These are phyloP conservation scores for Pediacus dermestoides DNA, from an alignment of 2,888 invertebrate species.

Conservation along the genomic window DNA sequence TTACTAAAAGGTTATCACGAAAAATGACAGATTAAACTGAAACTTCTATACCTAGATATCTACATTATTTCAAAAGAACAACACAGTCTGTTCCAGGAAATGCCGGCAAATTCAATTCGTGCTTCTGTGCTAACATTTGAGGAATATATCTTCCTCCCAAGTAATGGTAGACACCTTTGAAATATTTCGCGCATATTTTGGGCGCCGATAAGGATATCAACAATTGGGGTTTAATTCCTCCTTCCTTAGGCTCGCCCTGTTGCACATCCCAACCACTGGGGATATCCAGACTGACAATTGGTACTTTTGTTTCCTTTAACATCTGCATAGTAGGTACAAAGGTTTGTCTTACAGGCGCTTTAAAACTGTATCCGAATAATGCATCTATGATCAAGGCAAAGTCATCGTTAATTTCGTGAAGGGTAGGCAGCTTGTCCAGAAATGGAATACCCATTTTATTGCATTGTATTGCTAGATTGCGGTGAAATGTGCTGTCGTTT, in stretches of 20 bases:
- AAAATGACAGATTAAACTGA: too few species aligned
- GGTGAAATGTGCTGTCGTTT: slow-evolving; percentile 75
- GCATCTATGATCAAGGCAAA: slow-evolving; percentile 88
- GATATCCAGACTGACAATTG: slow-evolving; percentile 87
- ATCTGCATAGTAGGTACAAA: slow-evolving; percentile 67
- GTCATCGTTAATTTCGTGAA: slow-evolving; percentile 48
- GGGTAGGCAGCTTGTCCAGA: slow-evolving; percentile 55
- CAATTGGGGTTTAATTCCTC: slow-evolving; percentile 73
- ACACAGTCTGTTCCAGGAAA: slow-evolving; percentile 74
- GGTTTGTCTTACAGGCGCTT: slow-evolving; percentile 80
- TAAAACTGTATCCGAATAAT: slow-evolving; percentile 95
- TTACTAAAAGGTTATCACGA: too few species aligned
- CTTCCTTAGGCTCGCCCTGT: slow-evolving; percentile 61
- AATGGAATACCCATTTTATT: slow-evolving; percentile 71
- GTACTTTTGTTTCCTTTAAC: slow-evolving; percentile 59
- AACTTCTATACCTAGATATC: too few species aligned
- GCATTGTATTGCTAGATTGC: slow-evolving; percentile 81
- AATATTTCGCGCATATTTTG: slow-evolving; percentile 80
- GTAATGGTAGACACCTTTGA: slow-evolving; percentile 76
- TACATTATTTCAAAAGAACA: slow-evolving; percentile 43
- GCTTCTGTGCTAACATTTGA: slow-evolving; percentile 71
- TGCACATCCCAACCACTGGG: slow-evolving; percentile 99
- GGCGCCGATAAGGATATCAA: slow-evolving; percentile 96
- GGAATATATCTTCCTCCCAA: slow-evolving; percentile 95
- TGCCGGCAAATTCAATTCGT: slow-evolving; percentile 73